Evolutionary conservation across 2,113 vertebrate genomes (phyloP).

Genomic region (Ailuropoda melanoleuca): DNA sequence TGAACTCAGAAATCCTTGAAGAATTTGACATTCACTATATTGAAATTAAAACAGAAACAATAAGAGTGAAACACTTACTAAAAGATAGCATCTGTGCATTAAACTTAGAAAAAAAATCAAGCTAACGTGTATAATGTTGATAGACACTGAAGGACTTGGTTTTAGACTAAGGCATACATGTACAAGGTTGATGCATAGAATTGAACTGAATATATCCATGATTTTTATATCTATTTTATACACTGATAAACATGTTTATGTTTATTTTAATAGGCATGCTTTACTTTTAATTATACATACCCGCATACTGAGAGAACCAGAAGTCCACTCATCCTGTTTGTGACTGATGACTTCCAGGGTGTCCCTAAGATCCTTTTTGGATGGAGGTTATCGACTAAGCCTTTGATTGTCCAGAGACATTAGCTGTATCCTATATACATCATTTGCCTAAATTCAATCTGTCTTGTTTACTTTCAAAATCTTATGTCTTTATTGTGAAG

Average conservation of each 20-base stretch:
- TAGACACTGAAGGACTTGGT: not conserved
- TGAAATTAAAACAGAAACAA: not conserved
- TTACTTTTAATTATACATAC: not conserved
- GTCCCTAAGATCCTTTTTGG: not conserved
- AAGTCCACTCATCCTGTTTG: not conserved
- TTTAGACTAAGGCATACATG: not conserved
- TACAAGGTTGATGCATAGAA: not conserved
- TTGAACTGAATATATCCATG: not conserved
- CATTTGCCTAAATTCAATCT: not conserved
- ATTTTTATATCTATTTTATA: not conserved
- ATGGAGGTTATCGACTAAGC: not conserved
- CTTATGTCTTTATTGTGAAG: not conserved
- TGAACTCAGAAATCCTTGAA: not conserved
- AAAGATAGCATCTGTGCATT: not conserved
- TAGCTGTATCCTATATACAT: not conserved
- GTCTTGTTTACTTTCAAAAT: not conserved
- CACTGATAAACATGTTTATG: not conserved
- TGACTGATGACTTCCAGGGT: not conserved
- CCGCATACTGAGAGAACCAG: not conserved
- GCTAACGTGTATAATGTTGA: not conserved
- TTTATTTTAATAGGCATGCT: not conserved
- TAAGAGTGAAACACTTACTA: not conserved
- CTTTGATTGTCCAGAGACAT: not conserved
- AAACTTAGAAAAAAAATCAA: not conserved
- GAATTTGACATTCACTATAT: not conserved